These are phyloP conservation scores for Bursaphelenchus mucronatus DNA, from an alignment of 1,140 invertebrate species.

Conservation along the genomic window DNA sequence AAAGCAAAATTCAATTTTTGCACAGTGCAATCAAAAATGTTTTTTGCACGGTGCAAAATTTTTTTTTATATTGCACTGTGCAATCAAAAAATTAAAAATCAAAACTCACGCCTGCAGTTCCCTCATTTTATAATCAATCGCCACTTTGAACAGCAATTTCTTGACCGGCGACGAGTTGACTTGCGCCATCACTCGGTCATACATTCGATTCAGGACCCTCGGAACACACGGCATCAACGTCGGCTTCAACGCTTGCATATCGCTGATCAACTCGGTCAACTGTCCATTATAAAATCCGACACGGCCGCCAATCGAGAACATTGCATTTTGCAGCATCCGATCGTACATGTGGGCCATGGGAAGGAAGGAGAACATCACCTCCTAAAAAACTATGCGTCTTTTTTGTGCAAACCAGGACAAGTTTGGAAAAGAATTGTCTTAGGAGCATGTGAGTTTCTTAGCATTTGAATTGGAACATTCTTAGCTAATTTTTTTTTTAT, in stretches of 20 bases:
- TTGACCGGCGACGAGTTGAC: constrained; percentile 57
- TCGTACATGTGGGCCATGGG: constrained; percentile 90
- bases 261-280: constrained; percentile 80
- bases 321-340: constrained; percentile 56
- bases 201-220: constrained; percentile 83
- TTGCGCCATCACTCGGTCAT: constrained; percentile 70
- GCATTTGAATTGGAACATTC: too few species aligned
- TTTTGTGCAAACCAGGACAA: too few species aligned
- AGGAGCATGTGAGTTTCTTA: too few species aligned
- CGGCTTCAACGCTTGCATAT: constrained; percentile 83
- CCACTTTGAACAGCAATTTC: constrained; percentile 47
- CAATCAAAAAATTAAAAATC: not conserved
- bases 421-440: too few species aligned
- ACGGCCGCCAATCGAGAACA: constrained; percentile 69
- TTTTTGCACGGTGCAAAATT: too few species aligned
- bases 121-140: constrained; percentile 45
- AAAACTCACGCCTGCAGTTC: constrained; percentile 35
- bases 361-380: constrained; percentile 69
- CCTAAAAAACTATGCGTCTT: too few species aligned
- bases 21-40: too few species aligned
- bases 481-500: too few species aligned
- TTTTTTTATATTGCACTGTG: too few species aligned
- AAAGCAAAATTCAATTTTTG: too few species aligned
- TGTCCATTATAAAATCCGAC: constrained; percentile 91
- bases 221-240: constrained; percentile 91